Base-by-base conservation (phyloP, 30 jellyfish, hydroid and myxozoan genomes). In the Rhopilema esculentum region DNA sequence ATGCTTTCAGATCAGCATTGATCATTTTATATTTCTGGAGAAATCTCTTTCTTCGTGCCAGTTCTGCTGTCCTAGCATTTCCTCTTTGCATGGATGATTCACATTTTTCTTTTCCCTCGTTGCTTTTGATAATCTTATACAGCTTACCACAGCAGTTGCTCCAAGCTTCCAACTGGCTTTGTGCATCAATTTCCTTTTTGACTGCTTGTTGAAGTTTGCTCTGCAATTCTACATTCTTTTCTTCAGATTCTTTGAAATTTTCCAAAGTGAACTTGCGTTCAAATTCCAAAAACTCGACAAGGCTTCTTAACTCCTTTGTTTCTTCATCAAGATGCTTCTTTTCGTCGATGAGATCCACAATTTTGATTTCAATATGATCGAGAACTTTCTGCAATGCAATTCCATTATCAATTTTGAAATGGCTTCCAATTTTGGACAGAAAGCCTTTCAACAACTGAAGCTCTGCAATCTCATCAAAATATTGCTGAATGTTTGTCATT, bases 181-280 rank as follows among this genome's bases (percentile, higher is more conserved):
- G 73, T 63, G 73, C 73, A 2, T 63, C 17, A 6, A 40, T 40
- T 40, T 6, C 57, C 12, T 40, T 40, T 40, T 40, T 12, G 12
- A 12, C 12, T 40, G 57, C 57, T 40, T 40, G 9, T 40, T 40
- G 57, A 40, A 40, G 57, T 12, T 73, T 66, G 31, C 22, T 48
- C 19, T 33, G 49, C 20, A 73, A 33, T 18, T 73, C 48, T 40
- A 4, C 69, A 7, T 40, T 73, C 17, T 4, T 16, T 16, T 0
- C 52, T 40, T 33, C 33, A 49, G 63, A 22, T 1, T 76, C 87
- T 4, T 50, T 40, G 1, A 76, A 12, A 1, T 76, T 75, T 25
- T 76, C 87, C 64, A 18, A 8, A 7, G 64, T 52, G 21, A 51
- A 50, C 62, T 76, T 76, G n/a, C 1, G 53, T 25, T 76, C 87